Evolutionary conservation across 2,797 vertebrate genomes (phyloP).

Genomic region (Uromys caudimaculatus): DNA sequence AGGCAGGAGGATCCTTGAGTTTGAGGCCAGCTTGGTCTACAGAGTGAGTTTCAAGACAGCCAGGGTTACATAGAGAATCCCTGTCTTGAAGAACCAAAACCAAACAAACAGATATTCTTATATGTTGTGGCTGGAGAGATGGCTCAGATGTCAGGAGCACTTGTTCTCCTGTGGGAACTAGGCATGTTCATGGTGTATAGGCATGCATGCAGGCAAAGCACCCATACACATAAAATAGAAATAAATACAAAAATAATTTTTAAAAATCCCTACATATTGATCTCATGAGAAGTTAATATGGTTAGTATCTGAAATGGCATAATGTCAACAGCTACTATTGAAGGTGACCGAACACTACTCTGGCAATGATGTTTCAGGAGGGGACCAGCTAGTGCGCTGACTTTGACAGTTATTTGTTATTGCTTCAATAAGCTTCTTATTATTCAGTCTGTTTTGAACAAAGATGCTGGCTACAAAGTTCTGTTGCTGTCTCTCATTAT

Average conservation of each 20-base stretch:
- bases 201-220: background rate
- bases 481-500: slow-evolving; percentile 39
- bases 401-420: slow-evolving; percentile 25
- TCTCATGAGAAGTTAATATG: background rate
- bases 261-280: background rate
- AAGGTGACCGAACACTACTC: background rate
- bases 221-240: background rate
- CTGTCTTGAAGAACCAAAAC: too few relatives aligned
- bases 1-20: background rate
- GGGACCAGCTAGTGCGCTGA: background rate
- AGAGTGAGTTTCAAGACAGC: background rate
- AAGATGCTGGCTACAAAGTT: slow-evolving; percentile 67
- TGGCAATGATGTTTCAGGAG: background rate
- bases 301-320: slow-evolving; percentile 3
- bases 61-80: background rate
- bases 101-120: background rate
- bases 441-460: slow-evolving; percentile 62
- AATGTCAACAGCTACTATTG: background rate
- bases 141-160: background rate
- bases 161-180: background rate
- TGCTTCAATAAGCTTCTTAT: slow-evolving; percentile 15
- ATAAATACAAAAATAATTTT: background rate
- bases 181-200: background rate
- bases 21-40: background rate
- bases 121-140: background rate